Base-by-base conservation (phyloP, 2,797 vertebrate species). In the Coregonus suidteri region DNA sequence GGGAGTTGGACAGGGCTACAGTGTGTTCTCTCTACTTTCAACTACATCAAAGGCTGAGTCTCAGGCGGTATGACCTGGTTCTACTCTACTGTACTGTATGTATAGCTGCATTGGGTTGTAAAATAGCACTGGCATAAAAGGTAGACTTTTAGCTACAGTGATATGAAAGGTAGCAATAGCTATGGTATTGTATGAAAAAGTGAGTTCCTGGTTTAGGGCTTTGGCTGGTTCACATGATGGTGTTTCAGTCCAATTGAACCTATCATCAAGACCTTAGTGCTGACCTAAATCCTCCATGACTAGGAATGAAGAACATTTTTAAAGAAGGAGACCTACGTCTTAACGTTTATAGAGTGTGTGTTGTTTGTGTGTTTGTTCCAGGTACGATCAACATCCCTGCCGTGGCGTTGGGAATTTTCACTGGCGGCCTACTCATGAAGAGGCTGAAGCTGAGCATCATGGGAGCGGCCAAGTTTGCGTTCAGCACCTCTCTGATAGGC, bases 391-490 rank as follows among this genome's bases (percentile, higher is more conserved):
- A 91, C 71, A 92, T 95, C 82, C 94, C 94, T 0, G 88, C 93
- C 3, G 88, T 93, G 56, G 92, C 92, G 0, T 83, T 95, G 81
- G 94, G 94, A 41, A 93, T 95, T 79, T 95, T 95, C 86, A 91
- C 90, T 34, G 93, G 94, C 30, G 94, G 94, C 62, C 53, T 94
- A 15, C 87, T 95, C n/a, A 94, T 95, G 94, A 95, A 95, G 79
- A 88, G 85, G 71, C 84, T 94, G 76, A 94, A 94, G 82, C 84
- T 95, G 78, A 91, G 90, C 82, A 85, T 95, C 71, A 90, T 93
- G 89, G 91, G 88, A 71, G 93, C 93, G 1, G 90, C 92, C 20
- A 92, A 67, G 77, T 89, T 95, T 20, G 88, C 88, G 25, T 91
- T 94, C 5, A 74, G 85, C 76, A 91, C 91, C 0, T 92, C 89